Percentiles rank a stretch among this genome's conserved stretches.
Conservation (phyloP, 2,797 vertebrate species). For the Microctenopoma stevenorrisi region DNA sequence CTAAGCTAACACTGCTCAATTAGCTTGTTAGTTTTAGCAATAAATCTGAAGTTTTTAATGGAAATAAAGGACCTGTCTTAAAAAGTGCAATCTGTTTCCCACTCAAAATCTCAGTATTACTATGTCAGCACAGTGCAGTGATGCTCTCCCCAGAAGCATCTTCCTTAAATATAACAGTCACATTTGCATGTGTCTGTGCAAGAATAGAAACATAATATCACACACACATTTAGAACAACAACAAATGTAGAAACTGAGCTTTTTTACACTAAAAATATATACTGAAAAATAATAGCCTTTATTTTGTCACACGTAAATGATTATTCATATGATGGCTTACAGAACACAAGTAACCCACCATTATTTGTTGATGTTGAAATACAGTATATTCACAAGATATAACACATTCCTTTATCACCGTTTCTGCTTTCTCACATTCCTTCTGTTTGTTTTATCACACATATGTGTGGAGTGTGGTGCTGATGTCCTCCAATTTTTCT, state of each 20-base stretch:
- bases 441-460: slow-evolving; percentile 13
- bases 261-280: slow-evolving; percentile 33
- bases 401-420: slow-evolving; percentile 19
- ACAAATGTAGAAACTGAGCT: slow-evolving; percentile 7
- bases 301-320: slow-evolving; percentile 54
- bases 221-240: neutral
- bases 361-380: slow-evolving; percentile 14
- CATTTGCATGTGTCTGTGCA: neutral
- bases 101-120: neutral
- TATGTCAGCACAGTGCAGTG: neutral
- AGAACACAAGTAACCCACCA: slow-evolving; percentile 28
- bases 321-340: slow-evolving; percentile 51
- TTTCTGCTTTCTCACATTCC: slow-evolving; percentile 1
- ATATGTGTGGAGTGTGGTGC: slow-evolving; percentile 5
- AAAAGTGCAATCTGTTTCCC: neutral
- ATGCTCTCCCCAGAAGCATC: neutral
- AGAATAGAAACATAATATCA: neutral
- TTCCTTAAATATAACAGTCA: neutral
- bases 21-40: neutral
- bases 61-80: too few species aligned
- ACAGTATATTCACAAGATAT: slow-evolving; percentile 43
- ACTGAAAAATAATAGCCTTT: slow-evolving; percentile 56
- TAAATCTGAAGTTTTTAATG: neutral
- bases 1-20: neutral
- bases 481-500: neutral